Conservation (phyloP, 2,113 vertebrate species). For the Heterochromis multidens region DNA sequence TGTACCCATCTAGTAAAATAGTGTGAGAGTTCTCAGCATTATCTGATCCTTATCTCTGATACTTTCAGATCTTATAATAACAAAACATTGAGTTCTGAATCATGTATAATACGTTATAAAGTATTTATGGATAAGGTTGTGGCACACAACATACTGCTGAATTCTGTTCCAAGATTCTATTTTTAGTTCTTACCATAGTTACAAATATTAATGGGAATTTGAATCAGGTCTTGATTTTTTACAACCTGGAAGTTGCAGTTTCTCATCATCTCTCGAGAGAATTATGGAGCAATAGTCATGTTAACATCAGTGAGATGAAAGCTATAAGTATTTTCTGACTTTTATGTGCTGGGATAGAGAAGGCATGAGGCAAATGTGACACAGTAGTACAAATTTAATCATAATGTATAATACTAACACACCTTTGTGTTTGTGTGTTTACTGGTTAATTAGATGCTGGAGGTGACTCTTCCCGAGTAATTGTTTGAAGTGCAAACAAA, state of each 20-base stretch:
- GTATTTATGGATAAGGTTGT: background rate
- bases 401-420: background rate
- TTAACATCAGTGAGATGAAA: background rate
- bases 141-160: background rate
- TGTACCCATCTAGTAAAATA: background rate
- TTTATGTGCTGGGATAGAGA: background rate
- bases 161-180: background rate
- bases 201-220: background rate
- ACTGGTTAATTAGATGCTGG: background rate
- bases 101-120: background rate
- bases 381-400: background rate
- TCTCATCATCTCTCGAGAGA: background rate
- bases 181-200: background rate
- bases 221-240: background rate
- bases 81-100: background rate
- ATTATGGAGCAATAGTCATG: background rate
- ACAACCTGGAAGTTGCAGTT: background rate
- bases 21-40: background rate
- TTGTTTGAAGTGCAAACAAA: background rate
- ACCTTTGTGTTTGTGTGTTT: background rate
- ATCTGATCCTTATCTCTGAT: background rate
- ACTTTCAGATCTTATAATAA: background rate
- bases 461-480: background rate
- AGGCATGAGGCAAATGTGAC: accelerated
- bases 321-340: background rate